phyloP scores from a whole-genome alignment of 2,113 vertebrate genomes.

The Epinephelus lanceolatus region DNA sequence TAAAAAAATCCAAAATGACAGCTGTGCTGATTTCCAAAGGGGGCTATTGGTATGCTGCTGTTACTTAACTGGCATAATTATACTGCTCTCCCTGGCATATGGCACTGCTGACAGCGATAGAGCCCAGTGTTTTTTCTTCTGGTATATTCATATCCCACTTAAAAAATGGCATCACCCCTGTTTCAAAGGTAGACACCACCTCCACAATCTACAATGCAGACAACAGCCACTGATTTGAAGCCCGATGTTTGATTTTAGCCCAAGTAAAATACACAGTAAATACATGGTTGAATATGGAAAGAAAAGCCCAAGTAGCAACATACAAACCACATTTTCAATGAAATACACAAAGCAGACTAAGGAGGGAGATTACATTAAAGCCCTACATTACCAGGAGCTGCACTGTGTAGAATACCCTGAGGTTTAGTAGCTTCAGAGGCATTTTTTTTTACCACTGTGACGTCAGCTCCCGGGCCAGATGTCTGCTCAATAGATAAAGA shows the following conservation, averaged over 20 bases:
- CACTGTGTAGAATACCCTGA: slow-evolving; percentile 24
- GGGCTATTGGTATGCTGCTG: background rate
- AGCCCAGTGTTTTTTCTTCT: background rate
- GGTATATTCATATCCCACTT: background rate
- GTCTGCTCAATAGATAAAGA: slow-evolving; percentile 57
- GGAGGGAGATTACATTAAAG: background rate
- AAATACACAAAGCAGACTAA: slow-evolving; percentile 20
- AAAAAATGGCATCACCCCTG: background rate
- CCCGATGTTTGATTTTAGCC: background rate
- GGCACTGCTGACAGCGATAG: background rate
- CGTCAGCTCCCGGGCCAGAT: slow-evolving; percentile 46
- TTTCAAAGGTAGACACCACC: background rate
- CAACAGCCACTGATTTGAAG: background rate
- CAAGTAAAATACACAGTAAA: background rate
- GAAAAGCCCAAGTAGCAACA: background rate
- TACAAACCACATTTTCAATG: background rate
- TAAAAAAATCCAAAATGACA: slow-evolving; percentile 5
- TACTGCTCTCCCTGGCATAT: background rate
- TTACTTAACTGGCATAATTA: slow-evolving; percentile 22
- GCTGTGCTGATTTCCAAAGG: background rate
- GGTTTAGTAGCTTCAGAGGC: slow-evolving; percentile 30
- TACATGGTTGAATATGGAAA: too few relatives aligned
- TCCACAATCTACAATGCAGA: background rate
- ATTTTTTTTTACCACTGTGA: slow-evolving; percentile 16
- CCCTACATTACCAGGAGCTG: background rate